Evolutionary conservation across 2,888 invertebrate genomes (phyloP).

Genomic region (Phytoseiulus persimilis): DNA sequence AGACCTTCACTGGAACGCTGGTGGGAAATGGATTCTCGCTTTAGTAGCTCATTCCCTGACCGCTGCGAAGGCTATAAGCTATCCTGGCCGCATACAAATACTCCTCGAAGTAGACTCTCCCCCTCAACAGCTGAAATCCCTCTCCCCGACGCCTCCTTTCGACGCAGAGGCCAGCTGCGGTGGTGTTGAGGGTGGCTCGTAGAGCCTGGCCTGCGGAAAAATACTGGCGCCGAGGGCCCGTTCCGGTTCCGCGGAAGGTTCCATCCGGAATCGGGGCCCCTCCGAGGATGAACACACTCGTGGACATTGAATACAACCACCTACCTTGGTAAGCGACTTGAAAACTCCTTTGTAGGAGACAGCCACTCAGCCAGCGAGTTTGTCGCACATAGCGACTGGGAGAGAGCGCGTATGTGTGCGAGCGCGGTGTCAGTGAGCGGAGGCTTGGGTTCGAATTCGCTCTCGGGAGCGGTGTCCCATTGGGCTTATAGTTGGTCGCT

Average conservation of each 20-base stretch:
- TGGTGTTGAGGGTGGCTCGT: background rate
- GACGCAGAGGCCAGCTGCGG: background rate
- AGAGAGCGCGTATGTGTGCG: background rate
- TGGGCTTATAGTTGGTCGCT: background rate
- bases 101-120: background rate
- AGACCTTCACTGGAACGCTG: background rate
- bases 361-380: background rate
- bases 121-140: background rate
- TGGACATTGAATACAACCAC: background rate
- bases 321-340: background rate
- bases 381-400: background rate
- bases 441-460: background rate
- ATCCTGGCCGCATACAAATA: background rate
- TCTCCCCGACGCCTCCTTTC: background rate
- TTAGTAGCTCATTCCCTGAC: background rate
- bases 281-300: background rate
- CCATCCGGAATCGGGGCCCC: background rate
- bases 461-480: background rate
- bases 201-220: background rate
- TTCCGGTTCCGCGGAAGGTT: background rate
- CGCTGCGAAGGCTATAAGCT: background rate
- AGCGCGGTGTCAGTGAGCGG: background rate
- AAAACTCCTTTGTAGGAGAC: background rate
- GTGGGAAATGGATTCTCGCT: background rate
- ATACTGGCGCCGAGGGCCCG: background rate